Conservation (phyloP, 2,113 vertebrate genomes). For the Pao palembangensis region DNA sequence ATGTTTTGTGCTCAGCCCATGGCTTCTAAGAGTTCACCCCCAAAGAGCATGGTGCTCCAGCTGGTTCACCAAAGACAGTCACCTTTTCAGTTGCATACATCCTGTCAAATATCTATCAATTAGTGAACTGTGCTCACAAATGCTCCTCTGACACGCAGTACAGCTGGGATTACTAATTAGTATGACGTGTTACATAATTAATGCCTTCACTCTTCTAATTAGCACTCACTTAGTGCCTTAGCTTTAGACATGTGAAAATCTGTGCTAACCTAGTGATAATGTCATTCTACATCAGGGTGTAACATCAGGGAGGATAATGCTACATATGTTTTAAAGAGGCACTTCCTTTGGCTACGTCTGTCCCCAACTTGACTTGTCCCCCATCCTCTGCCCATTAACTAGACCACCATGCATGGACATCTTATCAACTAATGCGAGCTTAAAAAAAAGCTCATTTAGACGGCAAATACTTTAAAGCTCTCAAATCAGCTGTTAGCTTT, state of each 20-base stretch:
- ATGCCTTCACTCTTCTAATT: constrained; percentile 72
- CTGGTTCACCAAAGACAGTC: background rate
- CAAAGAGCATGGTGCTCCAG: background rate
- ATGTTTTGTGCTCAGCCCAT: background rate
- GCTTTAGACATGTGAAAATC: constrained; percentile 60
- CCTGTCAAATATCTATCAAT: constrained; percentile 65
- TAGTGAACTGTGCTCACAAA: constrained; percentile 70
- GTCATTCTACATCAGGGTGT: constrained; percentile 19
- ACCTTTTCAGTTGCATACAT: constrained; percentile 43
- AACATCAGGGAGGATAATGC: background rate
- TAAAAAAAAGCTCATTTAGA: no score
- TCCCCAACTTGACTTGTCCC: no score
- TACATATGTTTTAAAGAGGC: background rate
- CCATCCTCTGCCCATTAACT: no score
- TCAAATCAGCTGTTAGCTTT: no score
- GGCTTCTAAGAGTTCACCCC: background rate
- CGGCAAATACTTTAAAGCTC: no score
- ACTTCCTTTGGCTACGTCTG: no score
- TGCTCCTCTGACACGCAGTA: constrained; percentile 60
- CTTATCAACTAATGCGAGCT: no score
- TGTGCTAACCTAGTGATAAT: constrained; percentile 58
- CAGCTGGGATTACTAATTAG: constrained; percentile 75
- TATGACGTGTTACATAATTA: constrained; percentile 76
- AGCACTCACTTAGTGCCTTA: constrained; percentile 67
- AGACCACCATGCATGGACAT: no score